phyloP scores from a whole-genome alignment of 1,140 invertebrate species.

The Branchinecta lindahli region DNA sequence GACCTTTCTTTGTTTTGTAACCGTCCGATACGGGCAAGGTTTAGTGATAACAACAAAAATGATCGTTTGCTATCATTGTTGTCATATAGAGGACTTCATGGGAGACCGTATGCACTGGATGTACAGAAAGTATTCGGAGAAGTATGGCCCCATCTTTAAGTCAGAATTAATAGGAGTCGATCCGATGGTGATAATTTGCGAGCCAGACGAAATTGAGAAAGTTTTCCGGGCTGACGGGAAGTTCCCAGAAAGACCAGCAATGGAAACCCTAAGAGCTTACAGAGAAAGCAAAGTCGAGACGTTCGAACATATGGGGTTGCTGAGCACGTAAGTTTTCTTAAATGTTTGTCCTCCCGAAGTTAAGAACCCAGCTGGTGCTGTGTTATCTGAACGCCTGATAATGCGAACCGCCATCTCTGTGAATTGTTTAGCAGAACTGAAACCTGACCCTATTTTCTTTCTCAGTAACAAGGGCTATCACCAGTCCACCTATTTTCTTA shows the following conservation, averaged over 20 bases:
- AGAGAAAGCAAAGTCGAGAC: slow-evolving; percentile 12
- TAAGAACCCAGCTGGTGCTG: too few relatives aligned
- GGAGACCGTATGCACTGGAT: slow-evolving; percentile 5
- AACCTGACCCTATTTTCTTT: too few relatives aligned
- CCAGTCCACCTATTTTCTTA: too few relatives aligned
- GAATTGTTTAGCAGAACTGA: too few relatives aligned
- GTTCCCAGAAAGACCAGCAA: slow-evolving; percentile 48
- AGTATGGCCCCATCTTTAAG: slow-evolving; percentile 54
- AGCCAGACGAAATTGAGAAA: slow-evolving; percentile 54
- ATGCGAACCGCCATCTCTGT: too few relatives aligned
- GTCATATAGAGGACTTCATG: slow-evolving; percentile 11
- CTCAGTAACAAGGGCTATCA: too few relatives aligned
- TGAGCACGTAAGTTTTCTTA: slow-evolving; percentile 4
- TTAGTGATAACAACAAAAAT: too few relatives aligned
- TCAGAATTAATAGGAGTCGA: slow-evolving; percentile 55
- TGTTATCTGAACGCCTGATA: too few relatives aligned
- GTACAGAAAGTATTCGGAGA: slow-evolving; percentile 29
- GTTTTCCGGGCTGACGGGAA: slow-evolving; percentile 56
- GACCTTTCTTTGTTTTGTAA: too few relatives aligned
- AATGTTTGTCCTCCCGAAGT: too few relatives aligned
- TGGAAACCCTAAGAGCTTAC: slow-evolving; percentile 18
- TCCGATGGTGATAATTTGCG: slow-evolving; percentile 59
- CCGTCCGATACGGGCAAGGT: too few relatives aligned
- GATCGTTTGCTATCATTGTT: too few relatives aligned
- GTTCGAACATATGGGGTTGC: slow-evolving; percentile 12